These are phyloP conservation scores for Clytia hemisphaerica DNA, from an alignment of 30 jellyfish, hydroid and myxozoan species.

Conservation along the genomic window DNA sequence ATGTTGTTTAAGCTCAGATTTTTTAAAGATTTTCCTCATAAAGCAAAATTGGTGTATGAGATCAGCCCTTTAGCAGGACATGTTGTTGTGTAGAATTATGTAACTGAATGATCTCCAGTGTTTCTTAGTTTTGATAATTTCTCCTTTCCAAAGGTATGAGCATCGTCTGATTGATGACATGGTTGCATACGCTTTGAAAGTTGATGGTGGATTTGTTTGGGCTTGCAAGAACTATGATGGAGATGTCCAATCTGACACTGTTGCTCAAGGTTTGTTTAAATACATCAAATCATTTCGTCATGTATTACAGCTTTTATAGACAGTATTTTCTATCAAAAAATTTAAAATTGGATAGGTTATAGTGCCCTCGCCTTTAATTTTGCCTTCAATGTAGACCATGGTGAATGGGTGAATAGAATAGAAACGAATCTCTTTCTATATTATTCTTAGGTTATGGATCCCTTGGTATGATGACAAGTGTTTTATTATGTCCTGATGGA, in stretches of 20 bases:
- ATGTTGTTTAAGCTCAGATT: no score
- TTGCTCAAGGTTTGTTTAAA: conserved; percentile 99
- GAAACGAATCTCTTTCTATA: background rate
- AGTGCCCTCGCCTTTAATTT: background rate
- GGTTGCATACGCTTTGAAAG: conserved; percentile 94
- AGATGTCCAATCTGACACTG: conserved; percentile 81
- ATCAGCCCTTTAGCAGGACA: no score
- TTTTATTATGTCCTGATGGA: conserved; percentile 90
- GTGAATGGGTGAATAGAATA: background rate
- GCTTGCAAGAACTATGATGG: conserved; percentile 97
- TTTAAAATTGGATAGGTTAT: background rate
- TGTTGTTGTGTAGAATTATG: no score
- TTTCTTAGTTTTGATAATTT: background rate
- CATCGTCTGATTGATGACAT: conserved; percentile 92
- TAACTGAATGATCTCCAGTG: no score
- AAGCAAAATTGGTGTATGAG: no score
- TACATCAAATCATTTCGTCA: no score
- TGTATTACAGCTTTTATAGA: no score
- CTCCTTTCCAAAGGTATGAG: conserved; percentile 38
- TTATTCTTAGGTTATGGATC: conserved; percentile 82
- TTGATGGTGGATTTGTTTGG: conserved; percentile 98
- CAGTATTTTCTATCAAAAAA: background rate
- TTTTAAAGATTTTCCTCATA: no score
- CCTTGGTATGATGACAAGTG: conserved; percentile 96
- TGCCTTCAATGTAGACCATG: no score